Base-by-base conservation (phyloP, 2,113 vertebrate species). In the Cebus imitator region DNA sequence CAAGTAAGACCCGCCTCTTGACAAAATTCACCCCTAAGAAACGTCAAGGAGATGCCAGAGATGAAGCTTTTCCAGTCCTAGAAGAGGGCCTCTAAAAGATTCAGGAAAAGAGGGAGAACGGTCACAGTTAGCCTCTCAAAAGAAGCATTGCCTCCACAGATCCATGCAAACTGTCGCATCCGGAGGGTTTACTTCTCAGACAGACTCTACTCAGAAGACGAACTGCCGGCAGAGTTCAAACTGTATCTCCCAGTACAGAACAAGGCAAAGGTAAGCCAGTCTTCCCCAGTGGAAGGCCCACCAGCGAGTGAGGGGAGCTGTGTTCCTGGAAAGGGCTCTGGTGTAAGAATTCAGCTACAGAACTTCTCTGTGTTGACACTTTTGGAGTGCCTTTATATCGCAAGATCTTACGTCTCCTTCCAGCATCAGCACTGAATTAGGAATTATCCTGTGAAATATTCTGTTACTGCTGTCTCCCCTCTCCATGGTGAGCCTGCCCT, bases 101-200 rank as follows among this genome's bases (percentile, higher is more conserved):
- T 13, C 25, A 23, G 78, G 57, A 61, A 50, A 30, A 72, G 86
- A 90, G 72, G n/a, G 89, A 66, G 61, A 30, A 2, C 30, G 4
- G 1, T 40, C 45, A 6, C 23, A 3, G 43, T 40, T 48, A 50
- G 64, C 58, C 68, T 94, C 84, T 85, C 45, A 90, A 30, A 94
- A 35, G 14, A 37, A 90, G 78, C 79, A 78, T 93, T 97, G 87
- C 75, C 18, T 86, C 93, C 96, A 81, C 83, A 99, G 99, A 99
- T 99, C 98, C 99, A 99, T 0, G 99, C 99, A 0, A 99, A 99
- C 98, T 99, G 99, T 97, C 99, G 99, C 25, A 99, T 99, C 96
- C 98, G 99, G 68, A 99, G 99, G 81, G 99, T 99, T 55, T 99
- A 99, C 98, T 99, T 99, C 98, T 99, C 99, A 16, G 99, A 99